These are phyloP conservation scores for Salvelinus alpinus DNA, from an alignment of 2,113 vertebrate genomes.

Conservation along the genomic window DNA sequence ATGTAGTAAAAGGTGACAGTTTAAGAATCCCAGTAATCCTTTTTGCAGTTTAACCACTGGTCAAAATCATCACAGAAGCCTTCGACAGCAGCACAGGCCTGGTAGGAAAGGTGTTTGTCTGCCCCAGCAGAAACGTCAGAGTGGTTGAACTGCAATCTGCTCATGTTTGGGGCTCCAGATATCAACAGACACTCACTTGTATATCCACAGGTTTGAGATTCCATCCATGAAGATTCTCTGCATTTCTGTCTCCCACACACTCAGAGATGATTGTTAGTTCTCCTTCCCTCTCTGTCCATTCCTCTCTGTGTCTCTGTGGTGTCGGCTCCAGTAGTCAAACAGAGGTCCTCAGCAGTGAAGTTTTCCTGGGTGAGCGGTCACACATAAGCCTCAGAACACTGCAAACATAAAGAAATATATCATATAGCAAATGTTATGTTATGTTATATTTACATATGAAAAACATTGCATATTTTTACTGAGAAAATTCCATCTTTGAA, in stretches of 20 bases:
- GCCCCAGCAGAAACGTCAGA: background rate
- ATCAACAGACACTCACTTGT: background rate
- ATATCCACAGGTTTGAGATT: conserved; percentile 18
- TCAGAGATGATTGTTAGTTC: conserved; percentile 1
- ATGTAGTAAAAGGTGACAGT: background rate
- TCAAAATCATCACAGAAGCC: background rate
- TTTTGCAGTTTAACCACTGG: background rate
- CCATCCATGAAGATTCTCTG: conserved; percentile 4
- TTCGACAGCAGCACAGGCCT: background rate
- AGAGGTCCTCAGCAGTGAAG: background rate
- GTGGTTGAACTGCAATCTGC: background rate
- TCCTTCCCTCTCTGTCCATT: conserved; percentile 7
- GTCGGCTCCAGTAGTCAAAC: background rate
- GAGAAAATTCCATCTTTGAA: conserved; percentile 29
- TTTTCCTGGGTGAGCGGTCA: conserved; percentile 9
- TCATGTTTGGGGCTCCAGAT: conserved; percentile 4
- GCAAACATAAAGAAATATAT: background rate
- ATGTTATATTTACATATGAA: conserved; percentile 21
- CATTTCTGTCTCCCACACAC: conserved; percentile 1
- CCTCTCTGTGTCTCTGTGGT: background rate
- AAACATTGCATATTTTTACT: background rate
- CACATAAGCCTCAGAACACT: conserved; percentile 30
- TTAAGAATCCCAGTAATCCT: background rate
- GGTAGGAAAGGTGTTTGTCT: background rate
- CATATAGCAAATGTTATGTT: background rate